These are phyloP conservation scores for Oligia fasciuncula DNA, from an alignment of 2,888 invertebrate species.

Conservation along the genomic window DNA sequence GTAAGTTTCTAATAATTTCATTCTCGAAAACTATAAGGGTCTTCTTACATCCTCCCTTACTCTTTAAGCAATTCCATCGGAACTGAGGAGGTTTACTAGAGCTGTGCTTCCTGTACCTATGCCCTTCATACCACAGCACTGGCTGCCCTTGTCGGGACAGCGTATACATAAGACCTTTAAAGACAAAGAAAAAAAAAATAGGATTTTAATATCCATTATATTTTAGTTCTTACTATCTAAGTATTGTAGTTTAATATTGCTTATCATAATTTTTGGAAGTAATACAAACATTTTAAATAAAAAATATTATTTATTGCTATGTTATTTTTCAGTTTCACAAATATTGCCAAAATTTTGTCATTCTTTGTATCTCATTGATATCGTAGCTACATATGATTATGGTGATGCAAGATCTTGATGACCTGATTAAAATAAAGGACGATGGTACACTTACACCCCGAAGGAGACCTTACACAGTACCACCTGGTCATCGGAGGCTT, in stretches of 20 bases:
- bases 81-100: constrained; percentile 63
- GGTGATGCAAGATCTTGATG: constrained; percentile 25
- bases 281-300: background rate
- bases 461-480: constrained; percentile 30
- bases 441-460: constrained; percentile 36
- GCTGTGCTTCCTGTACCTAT: constrained; percentile 66
- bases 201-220: background rate
- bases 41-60: constrained; percentile 62
- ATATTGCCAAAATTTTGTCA: background rate
- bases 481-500: constrained; percentile 39
- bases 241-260: background rate
- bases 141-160: constrained; percentile 35
- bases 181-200: background rate
- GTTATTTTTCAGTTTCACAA: background rate
- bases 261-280: background rate
- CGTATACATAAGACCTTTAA: constrained; percentile 58
- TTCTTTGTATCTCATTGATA: background rate
- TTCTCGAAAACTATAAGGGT: constrained; percentile 64
- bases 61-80: constrained; percentile 69
- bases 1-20: constrained; percentile 25
- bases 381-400: constrained; percentile 14
- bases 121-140: constrained; percentile 34
- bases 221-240: background rate
- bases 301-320: background rate
- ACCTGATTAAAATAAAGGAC: constrained; percentile 16